A percentile compares a stretch with the other conserved stretches of the same genome.
Evolutionary conservation across 2,888 invertebrate species (phyloP).

Genomic region (Pseudoips prasinana): DNA sequence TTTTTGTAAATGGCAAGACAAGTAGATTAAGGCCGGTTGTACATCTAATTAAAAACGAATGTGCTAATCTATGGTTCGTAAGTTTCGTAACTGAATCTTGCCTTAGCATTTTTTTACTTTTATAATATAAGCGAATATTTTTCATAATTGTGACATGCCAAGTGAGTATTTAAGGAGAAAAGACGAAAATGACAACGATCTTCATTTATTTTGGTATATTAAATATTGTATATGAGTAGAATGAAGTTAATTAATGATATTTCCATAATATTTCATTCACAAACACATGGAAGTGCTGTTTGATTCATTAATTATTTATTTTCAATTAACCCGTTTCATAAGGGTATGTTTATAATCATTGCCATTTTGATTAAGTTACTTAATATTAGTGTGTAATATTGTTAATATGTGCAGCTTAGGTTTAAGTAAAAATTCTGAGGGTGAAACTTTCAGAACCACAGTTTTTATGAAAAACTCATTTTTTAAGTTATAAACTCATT

Average conservation of each 20-base stretch:
- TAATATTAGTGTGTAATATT: conserved; percentile 36
- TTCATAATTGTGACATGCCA: conserved; percentile 8
- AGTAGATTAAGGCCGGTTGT: conserved; percentile 12
- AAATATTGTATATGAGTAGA: conserved; percentile 3
- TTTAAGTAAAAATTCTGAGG: conserved; percentile 36
- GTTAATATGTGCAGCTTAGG: conserved; percentile 46
- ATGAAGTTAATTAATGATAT: too few relatives aligned
- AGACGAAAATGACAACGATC: conserved; percentile 22
- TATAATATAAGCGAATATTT: conserved; percentile 5
- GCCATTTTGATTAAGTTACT: conserved; percentile 64
- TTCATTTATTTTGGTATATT: conserved; percentile 14
- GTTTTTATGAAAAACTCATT: conserved; percentile 44
- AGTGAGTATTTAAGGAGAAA: conserved; percentile 6
- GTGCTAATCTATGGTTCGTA: conserved; percentile 1
- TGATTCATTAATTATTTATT: conserved; percentile 27
- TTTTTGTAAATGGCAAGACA: conserved; percentile 14
- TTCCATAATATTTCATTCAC: too few relatives aligned
- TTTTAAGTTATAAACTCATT: conserved; percentile 20
- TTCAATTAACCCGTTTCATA: too few relatives aligned
- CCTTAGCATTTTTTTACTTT: conserved; percentile 29
- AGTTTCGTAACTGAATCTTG: conserved; percentile 25
- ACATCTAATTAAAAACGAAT: conserved; percentile 1
- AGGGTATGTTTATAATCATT: conserved; percentile 52
- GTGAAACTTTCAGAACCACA: conserved; percentile 50
- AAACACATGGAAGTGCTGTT: conserved; percentile 3